Evolutionary conservation across 2,888 invertebrate genomes (phyloP), one percentile per base, ranked within the genome.

Genomic region (Ichneumon xanthorius): DNA sequence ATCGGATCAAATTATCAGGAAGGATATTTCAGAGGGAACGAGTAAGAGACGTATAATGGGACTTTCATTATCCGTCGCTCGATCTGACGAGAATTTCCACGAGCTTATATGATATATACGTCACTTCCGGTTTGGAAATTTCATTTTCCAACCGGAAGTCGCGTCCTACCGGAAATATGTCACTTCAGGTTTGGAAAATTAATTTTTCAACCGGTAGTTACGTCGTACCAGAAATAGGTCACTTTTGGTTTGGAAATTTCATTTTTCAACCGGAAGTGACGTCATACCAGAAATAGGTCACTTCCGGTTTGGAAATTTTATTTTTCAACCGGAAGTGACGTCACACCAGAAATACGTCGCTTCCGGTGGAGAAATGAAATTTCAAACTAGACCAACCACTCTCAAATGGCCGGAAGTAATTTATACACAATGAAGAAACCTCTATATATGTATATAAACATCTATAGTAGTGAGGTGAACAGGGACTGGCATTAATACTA

Each of bases 1-100:
- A 73, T 79, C 63, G 45, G 33, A 65, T 80, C 48, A 65, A 75
- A 70, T 30, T n/a, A 70, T 37, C 40, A 37, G n/a, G 58, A 72
- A 61, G 33, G 48, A 61, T 61, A 58, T 75, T 26, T 45, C 26
- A 14, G 11, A 14, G n/a, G 3, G 40, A 19, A 14, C 53, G 58
- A 45, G n/a, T 33, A n/a, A 48, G 50, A 14, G 22, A 40, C 30
- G 30, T 33, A 63, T 63, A n/a, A 33, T 33, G 63, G 16, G 16
- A 30, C 16, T 19, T 22, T 72, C 16, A 5, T 30, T 73, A 30
- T 48, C 30, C 26, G 30, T 45, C 40, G 16, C 30, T 26, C 45
- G 48, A 61, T 48, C 61, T 45, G 0, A 30, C 30, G 73, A 61
- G 40, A 61, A 61, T 61, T 73, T 45, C 45, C 48, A 48, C 14